Percentiles rank a stretch among this genome's conserved stretches.
Conservation (phyloP, 1,140 invertebrate genomes). For the Zaprionus nigranus region DNA sequence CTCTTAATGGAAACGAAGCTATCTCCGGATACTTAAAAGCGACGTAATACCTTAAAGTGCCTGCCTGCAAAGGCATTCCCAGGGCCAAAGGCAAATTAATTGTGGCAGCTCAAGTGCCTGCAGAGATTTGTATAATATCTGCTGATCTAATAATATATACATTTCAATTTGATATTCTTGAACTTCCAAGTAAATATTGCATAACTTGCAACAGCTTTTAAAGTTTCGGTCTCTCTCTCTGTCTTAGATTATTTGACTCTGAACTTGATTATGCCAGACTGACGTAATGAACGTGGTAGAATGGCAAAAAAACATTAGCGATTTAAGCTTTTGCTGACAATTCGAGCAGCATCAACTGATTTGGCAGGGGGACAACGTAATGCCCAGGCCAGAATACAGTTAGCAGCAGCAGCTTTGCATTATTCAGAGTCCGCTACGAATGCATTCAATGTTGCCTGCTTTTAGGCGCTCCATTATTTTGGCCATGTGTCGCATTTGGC, state of each 20-base stretch:
- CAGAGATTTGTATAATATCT: not conserved
- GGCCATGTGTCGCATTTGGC: slow-evolving; percentile 35
- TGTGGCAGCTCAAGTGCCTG: not conserved
- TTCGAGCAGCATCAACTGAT: too few species aligned
- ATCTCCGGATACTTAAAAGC: not conserved
- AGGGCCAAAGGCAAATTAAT: not conserved
- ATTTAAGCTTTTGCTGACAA: not conserved
- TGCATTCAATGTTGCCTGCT: slow-evolving; percentile 22
- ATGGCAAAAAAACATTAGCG: too few species aligned
- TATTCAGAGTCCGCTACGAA: not conserved
- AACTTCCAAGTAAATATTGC: not conserved
- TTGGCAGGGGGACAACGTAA: not conserved
- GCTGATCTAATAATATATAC: slow-evolving; percentile 1
- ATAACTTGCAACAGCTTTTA: not conserved
- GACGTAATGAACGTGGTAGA: not conserved
- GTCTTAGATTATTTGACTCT: not conserved
- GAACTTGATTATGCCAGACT: not conserved
- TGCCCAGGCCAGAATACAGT: not conserved
- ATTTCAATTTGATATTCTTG: not conserved
- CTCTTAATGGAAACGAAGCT: not conserved
- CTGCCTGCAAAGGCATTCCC: not conserved
- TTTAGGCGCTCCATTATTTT: slow-evolving; percentile 13
- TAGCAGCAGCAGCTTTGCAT: slow-evolving; percentile 1
- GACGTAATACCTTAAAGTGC: not conserved
- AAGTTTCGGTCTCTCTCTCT: not conserved